These are phyloP conservation scores for Lophochroa leadbeateri DNA, from an alignment of 2,113 vertebrate genomes.

Conservation along the genomic window DNA sequence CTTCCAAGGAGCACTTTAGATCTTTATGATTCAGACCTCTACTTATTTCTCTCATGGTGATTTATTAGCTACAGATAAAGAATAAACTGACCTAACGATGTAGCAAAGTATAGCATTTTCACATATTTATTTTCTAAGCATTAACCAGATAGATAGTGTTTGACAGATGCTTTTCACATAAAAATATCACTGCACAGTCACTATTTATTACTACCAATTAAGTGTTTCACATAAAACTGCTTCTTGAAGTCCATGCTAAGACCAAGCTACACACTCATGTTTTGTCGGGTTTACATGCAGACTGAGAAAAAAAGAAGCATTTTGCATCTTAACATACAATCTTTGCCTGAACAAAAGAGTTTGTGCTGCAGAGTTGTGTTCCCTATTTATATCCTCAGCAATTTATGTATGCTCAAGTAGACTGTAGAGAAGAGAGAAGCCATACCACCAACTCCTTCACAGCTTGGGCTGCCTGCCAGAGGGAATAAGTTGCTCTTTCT, in stretches of 20 bases:
- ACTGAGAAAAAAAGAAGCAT: not conserved
- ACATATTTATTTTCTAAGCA: not conserved
- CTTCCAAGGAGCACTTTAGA: not conserved
- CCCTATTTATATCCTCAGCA: not conserved
- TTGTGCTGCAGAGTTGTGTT: not conserved
- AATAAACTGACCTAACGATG: not conserved
- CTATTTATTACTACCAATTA: not conserved
- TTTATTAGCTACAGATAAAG: not conserved
- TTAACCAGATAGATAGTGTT: not conserved
- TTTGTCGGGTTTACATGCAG: not conserved
- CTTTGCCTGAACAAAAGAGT: not conserved
- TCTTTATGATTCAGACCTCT: not conserved
- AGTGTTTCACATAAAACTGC: not conserved
- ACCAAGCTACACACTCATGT: not conserved
- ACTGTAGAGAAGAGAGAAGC: not conserved
- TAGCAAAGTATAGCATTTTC: not conserved
- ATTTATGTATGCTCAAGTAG: not conserved
- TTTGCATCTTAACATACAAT: not conserved
- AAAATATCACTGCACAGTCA: not conserved
- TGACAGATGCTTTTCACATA: not conserved
- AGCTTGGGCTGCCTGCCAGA: not conserved
- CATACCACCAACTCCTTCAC: not conserved
- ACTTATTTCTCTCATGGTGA: not conserved
- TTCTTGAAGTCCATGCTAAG: not conserved
- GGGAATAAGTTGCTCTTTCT: not conserved